These are phyloP conservation scores for Natator depressus DNA, from an alignment of 2,113 vertebrate species.

Conservation along the genomic window DNA sequence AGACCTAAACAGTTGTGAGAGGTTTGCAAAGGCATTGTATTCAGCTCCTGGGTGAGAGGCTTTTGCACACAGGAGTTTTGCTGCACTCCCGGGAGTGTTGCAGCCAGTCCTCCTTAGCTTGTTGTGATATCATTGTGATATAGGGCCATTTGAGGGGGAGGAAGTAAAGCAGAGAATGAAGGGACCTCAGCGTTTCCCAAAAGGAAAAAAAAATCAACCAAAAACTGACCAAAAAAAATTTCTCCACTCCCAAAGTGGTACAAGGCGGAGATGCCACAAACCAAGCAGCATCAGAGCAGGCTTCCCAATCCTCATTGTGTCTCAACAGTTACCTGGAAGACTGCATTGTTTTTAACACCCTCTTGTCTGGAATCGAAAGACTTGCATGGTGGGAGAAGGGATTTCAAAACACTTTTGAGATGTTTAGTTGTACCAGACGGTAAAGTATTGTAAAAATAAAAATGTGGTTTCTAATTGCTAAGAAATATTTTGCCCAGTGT, in stretches of 20 bases:
- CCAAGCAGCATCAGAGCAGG: background rate
- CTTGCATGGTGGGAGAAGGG: background rate
- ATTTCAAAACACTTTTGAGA: background rate
- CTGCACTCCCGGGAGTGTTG: background rate
- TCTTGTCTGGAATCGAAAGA: background rate
- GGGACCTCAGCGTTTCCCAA: background rate
- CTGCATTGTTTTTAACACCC: background rate
- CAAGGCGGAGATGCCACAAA: background rate
- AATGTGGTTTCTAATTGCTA: background rate
- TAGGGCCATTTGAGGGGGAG: background rate
- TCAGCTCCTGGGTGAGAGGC: accelerated
- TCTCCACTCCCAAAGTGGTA: background rate
- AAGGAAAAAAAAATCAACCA: background rate
- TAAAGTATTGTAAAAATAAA: background rate
- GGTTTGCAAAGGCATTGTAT: background rate
- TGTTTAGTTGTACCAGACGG: background rate
- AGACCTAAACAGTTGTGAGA: slow-evolving; percentile 21
- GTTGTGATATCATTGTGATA: background rate
- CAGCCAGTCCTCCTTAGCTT: background rate
- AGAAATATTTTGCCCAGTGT: background rate
- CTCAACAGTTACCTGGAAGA: background rate
- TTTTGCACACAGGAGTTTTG: background rate
- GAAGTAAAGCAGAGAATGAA: background rate
- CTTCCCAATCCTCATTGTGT: background rate
- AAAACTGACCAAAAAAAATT: background rate